Evolutionary conservation across 2,888 invertebrate species (phyloP).

Genomic region (Incurvaria masculella): DNA sequence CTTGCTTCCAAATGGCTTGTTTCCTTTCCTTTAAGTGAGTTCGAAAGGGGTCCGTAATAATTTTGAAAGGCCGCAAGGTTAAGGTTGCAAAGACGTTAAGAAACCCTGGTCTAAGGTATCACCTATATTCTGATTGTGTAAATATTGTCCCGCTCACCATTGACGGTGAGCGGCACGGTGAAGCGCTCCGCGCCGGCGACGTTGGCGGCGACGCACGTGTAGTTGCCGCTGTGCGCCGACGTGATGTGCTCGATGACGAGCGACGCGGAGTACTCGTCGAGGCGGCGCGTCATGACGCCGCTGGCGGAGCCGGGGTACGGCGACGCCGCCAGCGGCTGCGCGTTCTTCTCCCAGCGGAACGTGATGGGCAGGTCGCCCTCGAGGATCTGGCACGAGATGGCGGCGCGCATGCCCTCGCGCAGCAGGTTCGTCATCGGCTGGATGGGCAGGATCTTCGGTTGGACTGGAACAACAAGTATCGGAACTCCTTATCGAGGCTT

Average conservation of each 20-base stretch:
- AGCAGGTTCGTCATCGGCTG: conserved; percentile 77
- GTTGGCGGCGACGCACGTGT: conserved; percentile 89
- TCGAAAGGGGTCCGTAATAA: no score
- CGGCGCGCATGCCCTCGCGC: conserved; percentile 82
- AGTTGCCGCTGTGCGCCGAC: conserved; percentile 84
- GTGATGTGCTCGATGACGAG: conserved; percentile 83
- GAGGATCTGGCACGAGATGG: conserved; percentile 86
- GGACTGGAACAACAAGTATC: no score
- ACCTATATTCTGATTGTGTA: not conserved
- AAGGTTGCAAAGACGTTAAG: no score
- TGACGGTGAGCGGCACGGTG: conserved; percentile 77
- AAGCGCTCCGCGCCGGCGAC: conserved; percentile 77
- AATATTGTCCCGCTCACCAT: conserved; percentile 54
- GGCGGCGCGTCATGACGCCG: conserved; percentile 50
- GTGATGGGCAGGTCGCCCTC: conserved; percentile 91
- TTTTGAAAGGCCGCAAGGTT: no score
- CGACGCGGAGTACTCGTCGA: conserved; percentile 84
- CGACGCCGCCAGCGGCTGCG: conserved; percentile 67
- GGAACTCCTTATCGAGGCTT: no score
- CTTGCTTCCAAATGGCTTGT: no score
- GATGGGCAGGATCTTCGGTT: conserved; percentile 81
- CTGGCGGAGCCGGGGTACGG: conserved; percentile 43
- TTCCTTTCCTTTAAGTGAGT: no score
- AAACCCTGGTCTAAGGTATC: not conserved
- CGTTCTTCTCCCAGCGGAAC: conserved; percentile 90